phyloP scores from a whole-genome alignment of 2,888 invertebrate genomes.

The Hypomecis punctinalis region DNA sequence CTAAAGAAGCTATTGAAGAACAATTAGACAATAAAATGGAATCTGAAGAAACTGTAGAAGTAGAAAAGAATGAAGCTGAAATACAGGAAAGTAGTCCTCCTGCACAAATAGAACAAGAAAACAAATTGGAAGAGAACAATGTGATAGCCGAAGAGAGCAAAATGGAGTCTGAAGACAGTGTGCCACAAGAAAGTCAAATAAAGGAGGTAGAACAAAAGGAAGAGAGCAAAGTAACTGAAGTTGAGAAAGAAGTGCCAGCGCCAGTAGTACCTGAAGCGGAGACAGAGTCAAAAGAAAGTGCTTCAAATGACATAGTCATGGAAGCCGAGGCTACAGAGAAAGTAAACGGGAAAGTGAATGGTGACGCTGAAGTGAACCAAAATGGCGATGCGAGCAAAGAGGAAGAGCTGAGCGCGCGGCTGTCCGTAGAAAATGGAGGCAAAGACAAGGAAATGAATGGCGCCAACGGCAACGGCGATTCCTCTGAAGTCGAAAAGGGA shows the following conservation, averaged over 20 bases:
- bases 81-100: constrained; percentile 2
- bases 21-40: constrained; percentile 22
- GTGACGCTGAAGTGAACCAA: constrained; percentile 58
- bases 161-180: constrained; percentile 35
- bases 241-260: constrained; percentile 41
- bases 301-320: constrained; percentile 46
- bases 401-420: constrained; percentile 67
- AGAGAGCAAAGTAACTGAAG: constrained; percentile 37
- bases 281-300: constrained; percentile 40
- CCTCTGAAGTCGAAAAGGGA: constrained; percentile 59
- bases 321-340: constrained; percentile 57
- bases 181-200: constrained; percentile 43
- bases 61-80: constrained; percentile 8
- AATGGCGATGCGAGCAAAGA: constrained; percentile 69
- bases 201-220: constrained; percentile 39
- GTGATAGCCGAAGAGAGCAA: constrained; percentile 19
- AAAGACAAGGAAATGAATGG: constrained; percentile 67
- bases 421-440: constrained; percentile 72
- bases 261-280: constrained; percentile 21
- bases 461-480: constrained; percentile 62
- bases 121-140: constrained; percentile 1
- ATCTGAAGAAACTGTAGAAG: constrained; percentile 23
- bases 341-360: constrained; percentile 73
- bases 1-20: constrained; percentile 1
- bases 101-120: constrained; percentile 5